Evolutionary conservation across 2,113 vertebrate species (phyloP), one percentile per base, ranked within the genome.

Genomic region (Thunnus thynnus): DNA sequence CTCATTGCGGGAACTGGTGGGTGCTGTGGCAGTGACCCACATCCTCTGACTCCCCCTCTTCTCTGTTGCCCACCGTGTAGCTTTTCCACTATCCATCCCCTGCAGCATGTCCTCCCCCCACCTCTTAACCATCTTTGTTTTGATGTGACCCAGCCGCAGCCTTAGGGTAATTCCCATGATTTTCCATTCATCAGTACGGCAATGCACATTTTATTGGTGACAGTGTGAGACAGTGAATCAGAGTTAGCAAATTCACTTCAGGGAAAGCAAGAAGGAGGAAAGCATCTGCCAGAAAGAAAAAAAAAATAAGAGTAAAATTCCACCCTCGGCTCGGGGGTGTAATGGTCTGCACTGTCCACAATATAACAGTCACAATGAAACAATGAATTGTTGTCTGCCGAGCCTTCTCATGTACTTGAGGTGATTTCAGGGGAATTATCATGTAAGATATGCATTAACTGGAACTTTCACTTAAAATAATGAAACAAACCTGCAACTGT

Each of bases 1-100:
- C 76, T 91, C 86, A 90, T 92, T 93, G 88, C 70, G 92, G 91
- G 78, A 85, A 92, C 66, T 86, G 80, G 90, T 92, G 92, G 86
- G 86, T 77, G 83, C 86, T 88, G 91, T 83, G 87, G 89, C 89
- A 89, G 50, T 89, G 88, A 84, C 87, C 93, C 88, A 92, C 92
- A 92, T 94, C 92, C 93, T 90, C 72, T 83, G 18, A 73, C 77
- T 61, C 78, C 73, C 12, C 48, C 86, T 30, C 63, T 63, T 22
- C 50, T 55, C 72, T 57, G 52, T 20, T 87, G 69, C 56, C 55
- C 72, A 48, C 70, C 60, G 5, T 60, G 17, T 41, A 46, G 25
- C 56, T 48, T 50, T 73, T 46, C 17, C 14, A 66, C 69, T 32
- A 36, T 52, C 68, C 52, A 32, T 50, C 56, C 63, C 8, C 8